These are phyloP conservation scores for Pilophorus perplexus DNA, from an alignment of 2,888 invertebrate species.

Conservation along the genomic window DNA sequence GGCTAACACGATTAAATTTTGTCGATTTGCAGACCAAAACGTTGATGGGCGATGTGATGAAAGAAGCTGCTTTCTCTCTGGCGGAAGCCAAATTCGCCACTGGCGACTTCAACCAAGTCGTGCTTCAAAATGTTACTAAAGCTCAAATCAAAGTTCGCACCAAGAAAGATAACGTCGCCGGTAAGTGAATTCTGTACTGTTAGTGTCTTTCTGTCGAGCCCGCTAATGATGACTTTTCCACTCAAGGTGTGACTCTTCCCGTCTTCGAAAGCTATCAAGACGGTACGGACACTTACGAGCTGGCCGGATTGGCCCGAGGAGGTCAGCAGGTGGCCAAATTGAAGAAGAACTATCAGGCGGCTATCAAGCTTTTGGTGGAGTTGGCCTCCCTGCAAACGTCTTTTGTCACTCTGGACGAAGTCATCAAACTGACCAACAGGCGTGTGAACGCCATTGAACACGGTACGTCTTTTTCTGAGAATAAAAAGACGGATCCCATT, in stretches of 20 bases:
- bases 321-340: conserved; percentile 95
- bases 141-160: conserved; percentile 96
- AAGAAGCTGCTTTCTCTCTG: conserved; percentile 96
- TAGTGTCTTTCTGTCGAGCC: too few relatives aligned
- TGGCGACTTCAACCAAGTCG: conserved; percentile 97
- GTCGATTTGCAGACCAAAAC: conserved; percentile 77
- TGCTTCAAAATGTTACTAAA: conserved; percentile 96
- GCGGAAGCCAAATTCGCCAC: conserved; percentile 98
- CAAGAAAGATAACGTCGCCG: conserved; percentile 98
- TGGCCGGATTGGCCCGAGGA: conserved; percentile 94
- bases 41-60: conserved; percentile 98
- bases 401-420: conserved; percentile 97
- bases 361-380: conserved; percentile 92
- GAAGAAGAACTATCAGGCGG: conserved; percentile 97
- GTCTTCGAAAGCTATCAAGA: conserved; percentile 94
- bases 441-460: conserved; percentile 99
- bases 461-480: conserved; percentile 62
- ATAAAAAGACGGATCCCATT: too few relatives aligned
- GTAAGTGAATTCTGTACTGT: conserved; percentile 52
- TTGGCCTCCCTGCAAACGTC: conserved; percentile 97
- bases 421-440: conserved; percentile 97
- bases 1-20: neutral
- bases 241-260: conserved; percentile 94
- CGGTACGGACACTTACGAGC: conserved; percentile 92
- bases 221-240: too few relatives aligned